Evolutionary conservation across 2,888 invertebrate genomes (phyloP).

Genomic region (Plebejus anna): DNA sequence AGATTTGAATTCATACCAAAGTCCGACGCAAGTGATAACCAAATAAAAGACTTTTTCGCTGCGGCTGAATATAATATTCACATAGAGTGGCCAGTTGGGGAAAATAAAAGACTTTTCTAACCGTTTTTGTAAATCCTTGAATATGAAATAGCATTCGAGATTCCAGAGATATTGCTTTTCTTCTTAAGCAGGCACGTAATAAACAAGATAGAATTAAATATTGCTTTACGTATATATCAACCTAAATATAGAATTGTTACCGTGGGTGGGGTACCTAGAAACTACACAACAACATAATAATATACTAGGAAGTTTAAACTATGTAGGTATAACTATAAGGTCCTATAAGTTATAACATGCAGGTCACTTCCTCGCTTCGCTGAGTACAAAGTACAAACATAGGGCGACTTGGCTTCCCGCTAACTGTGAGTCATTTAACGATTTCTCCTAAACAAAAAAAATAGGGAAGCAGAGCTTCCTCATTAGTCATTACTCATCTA

Average conservation of each 20-base stretch:
- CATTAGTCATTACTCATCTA: not conserved
- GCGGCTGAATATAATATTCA: conserved; percentile 14
- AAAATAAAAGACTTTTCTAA: not conserved
- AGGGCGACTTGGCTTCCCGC: not conserved
- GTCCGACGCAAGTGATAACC: not conserved
- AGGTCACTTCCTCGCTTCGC: not conserved
- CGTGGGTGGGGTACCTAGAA: not conserved
- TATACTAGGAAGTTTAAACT: too few relatives aligned
- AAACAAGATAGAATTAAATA: not conserved
- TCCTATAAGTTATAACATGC: too few relatives aligned
- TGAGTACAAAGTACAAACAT: not conserved
- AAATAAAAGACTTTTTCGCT: conserved; percentile 14
- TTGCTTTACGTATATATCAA: not conserved
- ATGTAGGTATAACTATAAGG: too few relatives aligned
- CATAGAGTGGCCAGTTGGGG: conserved; percentile 7
- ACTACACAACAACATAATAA: not conserved
- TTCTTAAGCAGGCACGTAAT: not conserved
- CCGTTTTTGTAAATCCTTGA: not conserved
- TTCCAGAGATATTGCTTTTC: not conserved
- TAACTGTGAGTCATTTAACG: conserved; percentile 1
- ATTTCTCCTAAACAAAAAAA: conserved; percentile 8
- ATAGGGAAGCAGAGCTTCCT: not conserved
- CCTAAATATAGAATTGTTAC: not conserved
- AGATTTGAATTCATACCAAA: conserved; percentile 4
- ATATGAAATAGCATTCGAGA: not conserved